Evolutionary conservation across 1,140 invertebrate species (phyloP), one percentile per base, ranked within the genome.

Genomic region (Venustaconcha ellipsiformis): DNA sequence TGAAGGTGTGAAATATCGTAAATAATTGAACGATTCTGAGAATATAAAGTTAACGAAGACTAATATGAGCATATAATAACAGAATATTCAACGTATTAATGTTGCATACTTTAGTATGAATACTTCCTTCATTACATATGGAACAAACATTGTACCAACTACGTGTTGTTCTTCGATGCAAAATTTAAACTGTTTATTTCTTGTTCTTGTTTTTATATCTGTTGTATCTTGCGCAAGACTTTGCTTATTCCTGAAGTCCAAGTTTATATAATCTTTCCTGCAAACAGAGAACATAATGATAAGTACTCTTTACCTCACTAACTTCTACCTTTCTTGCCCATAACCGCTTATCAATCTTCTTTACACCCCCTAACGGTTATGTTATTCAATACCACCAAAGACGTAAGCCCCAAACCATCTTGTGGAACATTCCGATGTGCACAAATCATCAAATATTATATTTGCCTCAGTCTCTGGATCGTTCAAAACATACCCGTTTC

Each of bases 381-480:
- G n/a, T n/a, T n/a, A n/a, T n/a, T n/a, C n/a, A n/a, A n/a, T n/a
- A n/a, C n/a, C n/a, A n/a, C 80, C 79, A 86, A 85, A 26, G 83
- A 79, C 23, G 76, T 76, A 67, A 85, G 86, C 23, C 80, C 77
- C n/a, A 69, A 23, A 57, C 67, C 70, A 6, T 76, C 78, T 60
- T 78, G 75, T 17, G 78, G 72, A 37, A 77, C 77, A 26, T 81
- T 76, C 59, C 82, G 73, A 68, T 84, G 86, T 15, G 85, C 84
- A 77, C 86, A 84, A 20, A 82, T 67, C n/a, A 86, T 65, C 14
- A 67, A 78, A 12, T 74, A 78, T 18, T 88, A 59, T 80, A 82
- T 17, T 67, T 59, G 70, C 88, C 83, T 87, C 88, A 89, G 26
- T 88, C 78, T 75, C 81, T 82, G 15, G 72, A 72, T 67, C 77